Base-by-base conservation (phyloP, 2,113 vertebrate genomes). In the Sclerurus mexicanus region DNA sequence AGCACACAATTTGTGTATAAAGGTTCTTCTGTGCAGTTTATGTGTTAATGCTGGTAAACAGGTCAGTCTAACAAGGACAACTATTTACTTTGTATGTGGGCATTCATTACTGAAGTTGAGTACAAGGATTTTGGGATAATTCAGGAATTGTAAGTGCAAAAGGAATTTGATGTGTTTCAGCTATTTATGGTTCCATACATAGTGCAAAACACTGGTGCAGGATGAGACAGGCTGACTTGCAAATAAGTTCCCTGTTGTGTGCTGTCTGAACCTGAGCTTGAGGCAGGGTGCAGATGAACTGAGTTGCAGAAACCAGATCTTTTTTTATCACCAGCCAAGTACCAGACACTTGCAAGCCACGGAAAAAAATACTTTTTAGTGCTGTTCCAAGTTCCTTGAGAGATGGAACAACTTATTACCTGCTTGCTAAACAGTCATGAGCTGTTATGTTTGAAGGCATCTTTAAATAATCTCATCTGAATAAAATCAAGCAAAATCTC, bases 1-100 rank as follows among this genome's bases (percentile, higher is more conserved):
- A 42, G n/a, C 33, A 11, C 6, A 1, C n/a, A 33, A 10, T 68
- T 42, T 27, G 4, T 33, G 1, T 22, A 8, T 4, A 12, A 50
- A 39, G 22, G 6, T 68, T 62, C 6, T 78, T 78, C 25, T 1
- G 1, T 53, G 31, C 35, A 30, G n/a, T 76, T 93, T 11, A 6
- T n/a, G 3, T 55, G 6, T 68, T 68, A 77, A 42, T 56, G 42
- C 49, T 78, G 35, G 7, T 44, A n/a, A 85, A 56, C 14, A 35
- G 27, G 30, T 59, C 33, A 14, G 2, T 59, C 87, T 31, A 68
- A 58, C 52, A 82, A 19, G 30, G 40, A 12, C 22, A 40, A 0
- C 5, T 91, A 0, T 22, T 68, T 58, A 49, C 4, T 1, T 13
- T 75, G 14, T 52, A 8, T 50, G 0, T 35, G 3, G 30, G 23